Evolutionary conservation across 2,113 vertebrate genomes (phyloP).

Genomic region (Dipodomys stephensi): DNA sequence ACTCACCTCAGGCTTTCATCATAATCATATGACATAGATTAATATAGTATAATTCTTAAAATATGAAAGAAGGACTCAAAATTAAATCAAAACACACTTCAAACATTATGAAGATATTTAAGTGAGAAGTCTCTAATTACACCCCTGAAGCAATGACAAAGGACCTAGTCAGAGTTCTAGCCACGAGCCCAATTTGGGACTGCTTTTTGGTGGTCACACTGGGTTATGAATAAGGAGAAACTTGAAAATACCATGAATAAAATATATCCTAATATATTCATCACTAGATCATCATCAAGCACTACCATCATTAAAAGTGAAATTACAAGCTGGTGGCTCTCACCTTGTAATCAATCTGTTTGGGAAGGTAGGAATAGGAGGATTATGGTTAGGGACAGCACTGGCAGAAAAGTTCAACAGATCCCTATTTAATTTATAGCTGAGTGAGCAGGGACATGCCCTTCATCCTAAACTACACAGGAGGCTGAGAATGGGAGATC

Average conservation of each 20-base stretch:
- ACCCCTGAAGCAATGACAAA: not conserved
- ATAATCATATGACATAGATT: not conserved
- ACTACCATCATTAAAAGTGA: not conserved
- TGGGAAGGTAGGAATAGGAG: not conserved
- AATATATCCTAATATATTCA: not conserved
- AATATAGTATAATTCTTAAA: not conserved
- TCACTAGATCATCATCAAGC: not conserved
- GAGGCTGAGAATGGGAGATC: too few species aligned
- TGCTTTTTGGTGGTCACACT: not conserved
- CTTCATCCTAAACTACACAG: too few species aligned
- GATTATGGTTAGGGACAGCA: not conserved
- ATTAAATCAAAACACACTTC: constrained; percentile 16
- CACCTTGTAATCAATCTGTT: not conserved
- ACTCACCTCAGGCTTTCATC: not conserved
- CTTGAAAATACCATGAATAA: not conserved
- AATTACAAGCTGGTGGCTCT: not conserved
- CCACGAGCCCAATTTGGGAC: not conserved
- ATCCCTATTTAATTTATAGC: too few species aligned
- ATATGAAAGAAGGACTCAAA: not conserved
- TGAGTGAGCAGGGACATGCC: too few species aligned
- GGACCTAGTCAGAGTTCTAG: rapidly evolving
- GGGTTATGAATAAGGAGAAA: not conserved
- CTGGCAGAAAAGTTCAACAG: too few species aligned
- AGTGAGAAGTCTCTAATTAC: not conserved
- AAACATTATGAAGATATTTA: not conserved